A percentile compares a stretch with the other conserved stretches of the same genome.
Evolutionary conservation across 1,140 invertebrate species (phyloP).

Genomic region (Zaprionus taronus): DNA sequence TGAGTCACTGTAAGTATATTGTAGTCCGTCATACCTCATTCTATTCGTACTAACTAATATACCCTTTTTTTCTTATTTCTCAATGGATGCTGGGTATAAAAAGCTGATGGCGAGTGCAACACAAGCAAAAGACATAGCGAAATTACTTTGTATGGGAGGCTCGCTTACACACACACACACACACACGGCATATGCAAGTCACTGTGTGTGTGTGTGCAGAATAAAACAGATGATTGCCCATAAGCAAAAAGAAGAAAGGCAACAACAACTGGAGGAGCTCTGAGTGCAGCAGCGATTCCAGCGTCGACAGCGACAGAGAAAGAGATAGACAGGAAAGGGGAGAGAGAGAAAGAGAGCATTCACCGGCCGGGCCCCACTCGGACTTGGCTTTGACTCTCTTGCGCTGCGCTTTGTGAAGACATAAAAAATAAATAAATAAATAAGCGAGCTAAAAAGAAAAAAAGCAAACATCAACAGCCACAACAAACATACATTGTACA

Average conservation of each 20-base stretch:
- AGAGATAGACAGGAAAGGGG: not conserved
- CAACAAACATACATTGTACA: constrained; percentile 45
- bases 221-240: constrained; percentile 81
- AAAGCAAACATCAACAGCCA: constrained; percentile 65
- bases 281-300: constrained; percentile 31
- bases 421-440: constrained; percentile 79
- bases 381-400: constrained; percentile 42
- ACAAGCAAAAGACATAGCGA: constrained; percentile 64
- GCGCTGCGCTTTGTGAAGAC: constrained; percentile 55
- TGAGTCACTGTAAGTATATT: not conserved
- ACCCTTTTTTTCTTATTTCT: not conserved
- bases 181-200: constrained; percentile 33
- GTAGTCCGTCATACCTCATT: not conserved
- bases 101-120: constrained; percentile 76
- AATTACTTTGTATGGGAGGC: constrained; percentile 67
- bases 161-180: constrained; percentile 19
- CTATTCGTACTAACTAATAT: not conserved
- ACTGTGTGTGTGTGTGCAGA: constrained; percentile 56
- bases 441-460: constrained; percentile 59
- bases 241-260: constrained; percentile 65
- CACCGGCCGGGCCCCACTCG: constrained; percentile 65
- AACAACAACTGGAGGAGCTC: constrained; percentile 21
- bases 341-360: constrained; percentile 21
- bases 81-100: constrained; percentile 45
- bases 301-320: constrained; percentile 18